These are phyloP conservation scores for Drosophila percnosoma DNA, from an alignment of 2,888 invertebrate species.

Conservation along the genomic window DNA sequence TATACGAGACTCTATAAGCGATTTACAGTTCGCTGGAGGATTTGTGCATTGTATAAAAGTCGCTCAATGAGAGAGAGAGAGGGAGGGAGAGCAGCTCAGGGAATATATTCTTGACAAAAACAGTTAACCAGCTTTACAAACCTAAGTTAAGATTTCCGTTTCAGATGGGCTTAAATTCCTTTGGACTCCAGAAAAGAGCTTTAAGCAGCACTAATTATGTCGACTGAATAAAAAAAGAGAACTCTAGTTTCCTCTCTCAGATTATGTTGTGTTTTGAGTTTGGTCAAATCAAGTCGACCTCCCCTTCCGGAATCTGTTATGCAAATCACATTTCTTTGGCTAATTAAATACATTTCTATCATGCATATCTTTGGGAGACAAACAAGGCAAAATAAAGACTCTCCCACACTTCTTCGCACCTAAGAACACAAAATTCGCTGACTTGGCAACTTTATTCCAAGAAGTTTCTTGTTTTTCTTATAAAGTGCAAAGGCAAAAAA, in stretches of 20 bases:
- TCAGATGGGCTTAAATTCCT: constrained; percentile 10
- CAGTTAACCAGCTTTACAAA: neutral
- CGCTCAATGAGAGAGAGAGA: neutral
- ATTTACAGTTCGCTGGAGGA: constrained; percentile 50
- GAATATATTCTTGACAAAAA: neutral
- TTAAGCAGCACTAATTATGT: neutral
- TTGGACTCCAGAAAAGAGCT: neutral
- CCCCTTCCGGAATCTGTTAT: constrained; percentile 21
- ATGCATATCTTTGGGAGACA: constrained; percentile 26
- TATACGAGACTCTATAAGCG: constrained; percentile 48
- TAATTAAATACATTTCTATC: constrained; percentile 55
- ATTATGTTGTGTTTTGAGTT: neutral
- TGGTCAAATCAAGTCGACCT: constrained; percentile 1
- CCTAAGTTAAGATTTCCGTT: neutral
- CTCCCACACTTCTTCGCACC: constrained; percentile 39
- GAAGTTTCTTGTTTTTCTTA: constrained; percentile 37
- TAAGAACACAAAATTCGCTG: constrained; percentile 18
- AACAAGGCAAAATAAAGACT: neutral
- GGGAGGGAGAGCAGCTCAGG: neutral
- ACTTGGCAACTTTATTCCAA: constrained; percentile 57
- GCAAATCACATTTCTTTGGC: constrained; percentile 43
- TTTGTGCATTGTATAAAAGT: constrained; percentile 21
- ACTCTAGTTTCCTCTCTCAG: neutral
- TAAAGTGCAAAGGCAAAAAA: constrained; percentile 8
- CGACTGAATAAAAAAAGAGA: neutral